Base-by-base conservation (phyloP, 2,888 invertebrate species). In the Diabrotica balteata region DNA sequence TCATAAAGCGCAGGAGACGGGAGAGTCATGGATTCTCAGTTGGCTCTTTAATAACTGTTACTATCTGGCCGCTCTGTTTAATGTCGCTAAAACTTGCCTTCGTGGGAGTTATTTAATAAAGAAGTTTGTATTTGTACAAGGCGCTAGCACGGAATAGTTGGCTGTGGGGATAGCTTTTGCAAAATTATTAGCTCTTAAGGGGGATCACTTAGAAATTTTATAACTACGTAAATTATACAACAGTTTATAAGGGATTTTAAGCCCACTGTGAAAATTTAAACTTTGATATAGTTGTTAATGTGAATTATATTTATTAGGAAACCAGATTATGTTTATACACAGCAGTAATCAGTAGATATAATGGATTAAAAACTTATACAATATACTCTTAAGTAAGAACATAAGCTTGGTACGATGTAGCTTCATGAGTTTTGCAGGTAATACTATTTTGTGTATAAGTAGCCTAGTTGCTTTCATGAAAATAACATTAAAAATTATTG, bases 31-130 rank as follows among this genome's bases (percentile, higher is more conserved):
- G 53, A 62, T n/a, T 63, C 63, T 63, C 63, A 11, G 43, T 63
- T 46, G 63, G 58, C 51, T 52, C 63, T 63, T 63, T 63, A 58
- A 63, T 63, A 63, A 58, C 51, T 17, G 47, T 63, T 63, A 63
- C 45, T 63, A 63, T 63, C 58, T 63, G 44, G 51, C 55, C 44
- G 50, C 49, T 57, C 46, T 32, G 50, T 57, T 63, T 63, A 63
- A 63, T 58, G 63, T 63, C 43, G 10, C 51, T 58, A 63, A 10
- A 58, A 63, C 51, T 63, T 45, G 55, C 51, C 51, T 58, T 63
- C 53, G 51, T 51, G 51, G 46, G 50, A 58, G 58, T 63, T 58
- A 58, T 63, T 63, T 63, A 58, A 63, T 58, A 63, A 63, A 63
- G 55, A 63, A 58, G 49, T 55, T 55, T n/a, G 49, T 49, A 63